A percentile compares a stretch with the other conserved stretches of the same genome.
Conservation (phyloP, 2,888 invertebrate species). For the Pachliopta kotzebuea region DNA sequence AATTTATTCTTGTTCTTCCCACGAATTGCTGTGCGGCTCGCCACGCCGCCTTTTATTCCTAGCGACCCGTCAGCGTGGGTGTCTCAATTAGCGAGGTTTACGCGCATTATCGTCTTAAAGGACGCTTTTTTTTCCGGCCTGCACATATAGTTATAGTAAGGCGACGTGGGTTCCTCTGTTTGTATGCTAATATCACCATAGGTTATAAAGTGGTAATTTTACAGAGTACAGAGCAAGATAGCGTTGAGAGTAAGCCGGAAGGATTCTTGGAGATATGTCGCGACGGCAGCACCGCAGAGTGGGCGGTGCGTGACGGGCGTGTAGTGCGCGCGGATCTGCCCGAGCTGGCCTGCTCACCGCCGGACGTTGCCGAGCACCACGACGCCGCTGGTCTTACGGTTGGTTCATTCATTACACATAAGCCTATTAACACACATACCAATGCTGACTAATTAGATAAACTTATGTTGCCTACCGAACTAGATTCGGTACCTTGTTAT, state of each 20-base stretch:
- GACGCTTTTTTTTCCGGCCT: no score
- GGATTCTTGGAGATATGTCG: conserved; percentile 80
- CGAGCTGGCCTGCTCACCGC: conserved; percentile 83
- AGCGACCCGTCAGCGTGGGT: no score
- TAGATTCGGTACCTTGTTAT: no score
- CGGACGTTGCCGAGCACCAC: conserved; percentile 57
- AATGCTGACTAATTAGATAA: no score
- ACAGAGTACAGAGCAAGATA: conserved; percentile 49
- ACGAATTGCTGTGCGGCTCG: no score
- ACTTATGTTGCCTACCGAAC: no score
- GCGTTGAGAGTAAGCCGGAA: conserved; percentile 43
- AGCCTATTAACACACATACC: no score
- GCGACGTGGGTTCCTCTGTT: not conserved
- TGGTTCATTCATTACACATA: conserved; percentile 31
- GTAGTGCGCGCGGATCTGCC: conserved; percentile 77
- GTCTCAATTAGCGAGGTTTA: no score
- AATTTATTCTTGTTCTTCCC: no score
- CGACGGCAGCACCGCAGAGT: conserved; percentile 82
- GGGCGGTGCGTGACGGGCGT: conserved; percentile 78
- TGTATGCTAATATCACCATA: not conserved
- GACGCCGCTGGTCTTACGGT: conserved; percentile 51
- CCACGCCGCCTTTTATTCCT: no score
- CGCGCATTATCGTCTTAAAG: no score
- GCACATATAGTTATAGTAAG: not conserved
- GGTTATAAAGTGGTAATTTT: conserved; percentile 1